Conservation (phyloP, 2,113 vertebrate genomes). For the Uria lomvia region DNA sequence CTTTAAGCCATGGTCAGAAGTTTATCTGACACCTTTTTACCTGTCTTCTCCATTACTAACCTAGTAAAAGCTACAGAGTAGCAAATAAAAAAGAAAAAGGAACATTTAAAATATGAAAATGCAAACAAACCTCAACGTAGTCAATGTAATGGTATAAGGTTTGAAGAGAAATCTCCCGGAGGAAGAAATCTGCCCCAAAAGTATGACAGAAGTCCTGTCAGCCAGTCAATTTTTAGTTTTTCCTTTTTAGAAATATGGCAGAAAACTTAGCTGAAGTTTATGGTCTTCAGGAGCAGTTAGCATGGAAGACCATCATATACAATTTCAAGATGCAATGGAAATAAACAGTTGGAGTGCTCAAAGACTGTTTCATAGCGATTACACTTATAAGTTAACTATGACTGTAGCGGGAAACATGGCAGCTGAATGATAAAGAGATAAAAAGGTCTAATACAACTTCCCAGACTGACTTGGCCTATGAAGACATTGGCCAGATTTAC, state of each 20-base stretch:
- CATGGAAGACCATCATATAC: constrained; percentile 31
- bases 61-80: background rate
- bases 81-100: constrained; percentile 20
- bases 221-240: background rate
- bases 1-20: background rate
- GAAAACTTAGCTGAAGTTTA: constrained; percentile 34
- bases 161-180: constrained; percentile 12
- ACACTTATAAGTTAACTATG: constrained; percentile 57
- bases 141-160: background rate
- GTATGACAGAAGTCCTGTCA: background rate
- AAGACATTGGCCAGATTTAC: constrained; percentile 42
- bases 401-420: constrained; percentile 49
- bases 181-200: constrained; percentile 11
- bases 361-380: constrained; percentile 62
- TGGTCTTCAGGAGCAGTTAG: constrained; percentile 39
- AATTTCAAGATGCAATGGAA: constrained; percentile 63
- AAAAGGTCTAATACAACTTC: constrained; percentile 55
- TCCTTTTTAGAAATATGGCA: background rate
- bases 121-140: background rate
- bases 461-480: constrained; percentile 39
- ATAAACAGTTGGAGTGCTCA: constrained; percentile 43
- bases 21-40: background rate
- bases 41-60: background rate
- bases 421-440: constrained; percentile 51
- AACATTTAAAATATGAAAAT: constrained; percentile 24